phyloP scores from a whole-genome alignment of 2,113 vertebrate genomes.

The Ascaphus truei region DNA sequence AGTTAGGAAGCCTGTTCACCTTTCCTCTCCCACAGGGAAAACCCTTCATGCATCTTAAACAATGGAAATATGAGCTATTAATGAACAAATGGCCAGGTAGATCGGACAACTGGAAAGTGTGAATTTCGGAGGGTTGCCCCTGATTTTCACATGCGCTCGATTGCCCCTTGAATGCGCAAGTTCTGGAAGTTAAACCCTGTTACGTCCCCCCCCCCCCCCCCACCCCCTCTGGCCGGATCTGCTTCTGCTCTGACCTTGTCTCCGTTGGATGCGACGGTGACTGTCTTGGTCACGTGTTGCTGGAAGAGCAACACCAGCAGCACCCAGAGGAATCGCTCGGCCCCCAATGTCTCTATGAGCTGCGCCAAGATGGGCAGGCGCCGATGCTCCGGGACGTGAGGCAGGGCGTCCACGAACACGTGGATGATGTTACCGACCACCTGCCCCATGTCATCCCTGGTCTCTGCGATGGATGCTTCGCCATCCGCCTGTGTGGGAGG shows the following conservation, averaged over 20 bases:
- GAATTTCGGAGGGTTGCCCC: too few species aligned
- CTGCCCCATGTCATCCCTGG: conserved; percentile 55
- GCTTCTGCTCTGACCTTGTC: conserved; percentile 71
- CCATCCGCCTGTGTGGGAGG: conserved; percentile 64
- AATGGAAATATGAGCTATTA: too few species aligned
- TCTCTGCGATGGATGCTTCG: conserved; percentile 48
- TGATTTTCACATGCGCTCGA: too few species aligned
- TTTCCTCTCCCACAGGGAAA: too few species aligned
- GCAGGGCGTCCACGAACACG: conserved; percentile 89
- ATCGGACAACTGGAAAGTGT: too few species aligned
- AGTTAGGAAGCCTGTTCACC: too few species aligned
- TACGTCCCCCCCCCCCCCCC: too few species aligned
- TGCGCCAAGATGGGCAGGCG: conserved; percentile 79
- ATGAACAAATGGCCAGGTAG: too few species aligned
- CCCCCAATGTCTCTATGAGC: conserved; percentile 73
- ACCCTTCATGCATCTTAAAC: too few species aligned
- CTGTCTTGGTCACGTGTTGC: conserved; percentile 77
- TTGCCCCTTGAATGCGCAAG: too few species aligned
- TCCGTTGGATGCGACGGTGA: conserved; percentile 37
- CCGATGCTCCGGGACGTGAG: conserved; percentile 88
- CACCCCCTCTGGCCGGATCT: too few species aligned
- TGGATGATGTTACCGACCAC: conserved; percentile 74
- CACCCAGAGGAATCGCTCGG: conserved; percentile 84
- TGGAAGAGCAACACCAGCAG: conserved; percentile 83
- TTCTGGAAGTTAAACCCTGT: too few species aligned